Percentiles rank a stretch among this genome's conserved stretches.
phyloP scores from a whole-genome alignment of 2,797 vertebrate genomes.

The Paratrypauchen microcephalus region DNA sequence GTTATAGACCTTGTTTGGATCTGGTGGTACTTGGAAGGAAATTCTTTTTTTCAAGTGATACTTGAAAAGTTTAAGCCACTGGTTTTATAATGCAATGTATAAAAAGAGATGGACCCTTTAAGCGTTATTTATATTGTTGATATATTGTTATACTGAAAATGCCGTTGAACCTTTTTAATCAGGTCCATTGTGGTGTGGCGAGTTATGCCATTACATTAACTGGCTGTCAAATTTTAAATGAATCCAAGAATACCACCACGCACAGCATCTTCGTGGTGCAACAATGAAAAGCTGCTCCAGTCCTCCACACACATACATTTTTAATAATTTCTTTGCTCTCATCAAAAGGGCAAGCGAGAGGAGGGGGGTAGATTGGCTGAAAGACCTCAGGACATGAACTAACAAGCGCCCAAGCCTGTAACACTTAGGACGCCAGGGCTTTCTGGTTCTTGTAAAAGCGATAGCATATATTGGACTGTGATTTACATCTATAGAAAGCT shows the following conservation, averaged over 20 bases:
- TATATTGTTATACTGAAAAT: too few species aligned
- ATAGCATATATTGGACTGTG: conserved; percentile 6
- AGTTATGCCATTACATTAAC: conserved; percentile 11
- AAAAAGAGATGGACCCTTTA: not conserved
- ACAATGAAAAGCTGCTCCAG: conserved; percentile 14
- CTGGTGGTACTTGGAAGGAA: too few species aligned
- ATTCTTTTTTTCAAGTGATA: too few species aligned
- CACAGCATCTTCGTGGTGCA: conserved; percentile 7
- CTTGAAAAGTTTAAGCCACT: too few species aligned
- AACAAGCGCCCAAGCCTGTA: conserved; percentile 17
- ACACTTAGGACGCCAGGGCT: not conserved
- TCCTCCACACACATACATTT: conserved; percentile 20
- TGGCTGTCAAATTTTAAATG: conserved; percentile 18
- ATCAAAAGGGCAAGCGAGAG: conserved; percentile 37
- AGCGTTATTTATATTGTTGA: not conserved
- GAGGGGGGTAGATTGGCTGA: conserved; percentile 28
- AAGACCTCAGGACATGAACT: conserved; percentile 21
- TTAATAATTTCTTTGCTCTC: conserved; percentile 27
- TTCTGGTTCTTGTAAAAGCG: conserved; percentile 5
- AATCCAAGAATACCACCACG: conserved; percentile 6
- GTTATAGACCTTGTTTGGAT: too few species aligned
- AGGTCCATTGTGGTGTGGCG: not conserved
- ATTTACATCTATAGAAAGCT: conserved; percentile 17
- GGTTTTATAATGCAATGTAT: not conserved
- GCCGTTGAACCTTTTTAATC: conserved; percentile 9